phyloP scores from a whole-genome alignment of 2,113 vertebrate species.

The Sinosuthora webbiana region DNA sequence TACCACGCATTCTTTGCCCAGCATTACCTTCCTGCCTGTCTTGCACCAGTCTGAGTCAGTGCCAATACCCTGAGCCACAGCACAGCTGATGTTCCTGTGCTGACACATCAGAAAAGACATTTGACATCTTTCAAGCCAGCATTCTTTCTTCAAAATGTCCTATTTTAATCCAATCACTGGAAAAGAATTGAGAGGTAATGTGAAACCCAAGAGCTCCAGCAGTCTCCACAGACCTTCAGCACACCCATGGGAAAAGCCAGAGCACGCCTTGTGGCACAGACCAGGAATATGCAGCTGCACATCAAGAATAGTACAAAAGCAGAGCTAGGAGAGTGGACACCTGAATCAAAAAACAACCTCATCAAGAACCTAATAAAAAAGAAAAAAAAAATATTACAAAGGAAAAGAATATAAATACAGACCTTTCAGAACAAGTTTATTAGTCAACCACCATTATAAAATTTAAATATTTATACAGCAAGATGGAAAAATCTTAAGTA shows the following conservation, averaged over 20 bases:
- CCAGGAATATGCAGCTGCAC: rapidly evolving
- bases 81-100: background rate
- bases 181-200: background rate
- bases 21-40: background rate
- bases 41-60: background rate
- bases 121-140: background rate
- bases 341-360: background rate
- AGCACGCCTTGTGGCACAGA: background rate
- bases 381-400: background rate
- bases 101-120: background rate
- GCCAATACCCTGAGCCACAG: rapidly evolving
- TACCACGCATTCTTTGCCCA: background rate
- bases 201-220: background rate
- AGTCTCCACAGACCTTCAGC: background rate
- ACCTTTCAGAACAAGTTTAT: slow-evolving; percentile 67
- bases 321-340: background rate
- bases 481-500: slow-evolving; percentile 37
- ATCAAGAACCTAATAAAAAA: background rate
- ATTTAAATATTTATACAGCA: slow-evolving; percentile 57
- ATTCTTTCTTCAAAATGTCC: background rate
- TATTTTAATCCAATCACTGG: background rate
- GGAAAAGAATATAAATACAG: background rate
- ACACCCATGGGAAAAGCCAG: background rate
- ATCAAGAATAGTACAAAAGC: background rate
- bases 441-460: slow-evolving; percentile 70